Conservation (phyloP, 2,113 vertebrate genomes). For the Bambusicola thoracicus region DNA sequence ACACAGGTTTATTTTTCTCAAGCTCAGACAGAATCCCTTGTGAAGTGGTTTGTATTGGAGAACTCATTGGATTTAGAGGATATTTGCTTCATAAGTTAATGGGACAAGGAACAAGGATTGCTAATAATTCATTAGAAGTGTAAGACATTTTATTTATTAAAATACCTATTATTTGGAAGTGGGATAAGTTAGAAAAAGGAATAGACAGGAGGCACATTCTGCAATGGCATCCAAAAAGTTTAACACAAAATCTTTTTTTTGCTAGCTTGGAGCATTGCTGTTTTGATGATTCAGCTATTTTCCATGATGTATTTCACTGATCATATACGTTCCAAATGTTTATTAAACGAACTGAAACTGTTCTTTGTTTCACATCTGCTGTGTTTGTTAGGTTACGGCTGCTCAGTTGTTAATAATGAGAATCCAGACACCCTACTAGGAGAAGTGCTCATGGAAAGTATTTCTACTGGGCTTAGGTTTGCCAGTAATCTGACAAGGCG, state of each 20-base stretch:
- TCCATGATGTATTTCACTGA: not conserved
- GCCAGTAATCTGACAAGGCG: not conserved
- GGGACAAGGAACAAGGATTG: not conserved
- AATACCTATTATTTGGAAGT: not conserved
- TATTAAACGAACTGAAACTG: not conserved
- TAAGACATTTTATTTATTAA: not conserved
- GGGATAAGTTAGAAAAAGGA: not conserved
- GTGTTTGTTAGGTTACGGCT: not conserved
- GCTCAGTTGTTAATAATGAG: not conserved
- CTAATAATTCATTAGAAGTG: not conserved
- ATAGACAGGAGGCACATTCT: rapidly evolving
- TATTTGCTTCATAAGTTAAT: not conserved
- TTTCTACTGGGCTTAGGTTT: not conserved
- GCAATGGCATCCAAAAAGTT: not conserved
- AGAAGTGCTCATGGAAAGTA: not conserved
- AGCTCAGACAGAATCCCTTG: not conserved
- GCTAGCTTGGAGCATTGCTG: not conserved
- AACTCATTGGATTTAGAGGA: not conserved
- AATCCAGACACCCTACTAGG: not conserved
- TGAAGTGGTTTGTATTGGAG: not conserved
- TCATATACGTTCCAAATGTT: not conserved
- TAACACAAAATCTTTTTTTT: not conserved
- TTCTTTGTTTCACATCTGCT: not conserved
- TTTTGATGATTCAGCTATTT: not conserved
- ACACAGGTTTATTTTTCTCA: not conserved